Percentiles rank a stretch among this genome's conserved stretches.
Evolutionary conservation across 2,797 vertebrate genomes (phyloP).

Genomic region (Arnoldichthys spilopterus): DNA sequence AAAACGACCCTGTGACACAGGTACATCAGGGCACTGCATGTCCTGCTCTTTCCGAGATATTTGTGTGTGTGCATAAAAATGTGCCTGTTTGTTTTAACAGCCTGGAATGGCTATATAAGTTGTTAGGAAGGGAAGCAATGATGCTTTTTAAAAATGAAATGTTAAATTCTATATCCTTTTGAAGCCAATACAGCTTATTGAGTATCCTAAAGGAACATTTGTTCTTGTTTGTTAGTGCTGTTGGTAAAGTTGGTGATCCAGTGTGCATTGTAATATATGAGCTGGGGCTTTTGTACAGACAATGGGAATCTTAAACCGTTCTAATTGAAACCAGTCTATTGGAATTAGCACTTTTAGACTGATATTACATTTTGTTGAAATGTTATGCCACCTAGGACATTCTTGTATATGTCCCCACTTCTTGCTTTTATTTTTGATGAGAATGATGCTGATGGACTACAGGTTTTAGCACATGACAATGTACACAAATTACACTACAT

Average conservation of each 20-base stretch:
- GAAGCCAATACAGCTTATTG: background rate
- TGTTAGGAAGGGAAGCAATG: background rate
- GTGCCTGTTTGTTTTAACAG: background rate
- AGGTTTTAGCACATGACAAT: no score
- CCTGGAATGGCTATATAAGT: slow-evolving; percentile 3
- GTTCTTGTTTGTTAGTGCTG: background rate
- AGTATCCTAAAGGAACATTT: background rate
- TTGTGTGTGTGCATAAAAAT: slow-evolving; percentile 2
- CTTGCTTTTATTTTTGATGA: no score
- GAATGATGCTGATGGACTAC: no score
- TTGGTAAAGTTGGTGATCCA: background rate
- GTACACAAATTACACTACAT: no score
- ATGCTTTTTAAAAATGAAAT: background rate
- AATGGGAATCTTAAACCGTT: no score
- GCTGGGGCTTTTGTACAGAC: background rate
- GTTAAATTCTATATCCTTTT: background rate
- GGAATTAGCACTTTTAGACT: no score
- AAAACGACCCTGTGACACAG: slow-evolving; percentile 94
- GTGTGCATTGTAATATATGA: background rate
- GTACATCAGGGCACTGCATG: slow-evolving; percentile 69
- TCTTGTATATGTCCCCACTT: no score
- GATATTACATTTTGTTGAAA: no score
- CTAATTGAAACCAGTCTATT: no score
- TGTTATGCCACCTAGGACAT: no score
- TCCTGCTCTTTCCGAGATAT: background rate